A percentile compares a stretch with the other conserved stretches of the same genome.
Conservation (phyloP, 2,113 vertebrate genomes). For the Hippocampus zosterae region DNA sequence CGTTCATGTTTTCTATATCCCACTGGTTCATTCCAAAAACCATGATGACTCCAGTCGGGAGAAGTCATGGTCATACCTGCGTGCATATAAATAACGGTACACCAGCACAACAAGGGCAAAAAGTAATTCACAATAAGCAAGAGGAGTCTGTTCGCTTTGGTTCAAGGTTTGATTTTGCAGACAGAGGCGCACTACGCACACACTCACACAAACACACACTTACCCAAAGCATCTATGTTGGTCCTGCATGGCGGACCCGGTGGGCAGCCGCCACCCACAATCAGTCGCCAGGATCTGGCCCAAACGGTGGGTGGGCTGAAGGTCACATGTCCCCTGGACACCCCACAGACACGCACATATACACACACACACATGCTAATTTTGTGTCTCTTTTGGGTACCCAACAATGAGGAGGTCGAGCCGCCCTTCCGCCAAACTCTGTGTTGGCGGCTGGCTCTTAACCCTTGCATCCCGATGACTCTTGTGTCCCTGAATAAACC, state of each 20-base stretch:
- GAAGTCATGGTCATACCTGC: not conserved
- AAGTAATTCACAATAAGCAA: constrained; percentile 24
- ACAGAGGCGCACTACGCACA: constrained; percentile 34
- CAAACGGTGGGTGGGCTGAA: constrained; percentile 55
- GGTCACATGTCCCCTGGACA: constrained; percentile 48
- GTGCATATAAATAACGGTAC: not conserved
- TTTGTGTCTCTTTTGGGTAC: not conserved
- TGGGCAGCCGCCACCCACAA: constrained; percentile 42
- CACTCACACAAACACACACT: not conserved
- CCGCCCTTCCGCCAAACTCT: not conserved
- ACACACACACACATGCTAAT: constrained; percentile 19
- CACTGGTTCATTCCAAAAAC: not conserved
- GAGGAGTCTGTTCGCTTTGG: constrained; percentile 24
- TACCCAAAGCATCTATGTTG: constrained; percentile 27
- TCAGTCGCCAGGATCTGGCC: constrained; percentile 26
- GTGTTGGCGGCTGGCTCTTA: not conserved
- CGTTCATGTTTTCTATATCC: not conserved
- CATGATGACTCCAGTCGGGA: not conserved
- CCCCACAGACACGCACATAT: constrained; percentile 20
- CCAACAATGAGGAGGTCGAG: not conserved
- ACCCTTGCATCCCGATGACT: not conserved
- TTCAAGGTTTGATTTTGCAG: constrained; percentile 27
- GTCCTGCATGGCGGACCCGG: constrained; percentile 10
- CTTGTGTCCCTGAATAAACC: not conserved
- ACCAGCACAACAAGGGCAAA: constrained; percentile 7